Evolutionary conservation across 2,888 invertebrate genomes (phyloP).

Genomic region (Pediacus dermestoides): DNA sequence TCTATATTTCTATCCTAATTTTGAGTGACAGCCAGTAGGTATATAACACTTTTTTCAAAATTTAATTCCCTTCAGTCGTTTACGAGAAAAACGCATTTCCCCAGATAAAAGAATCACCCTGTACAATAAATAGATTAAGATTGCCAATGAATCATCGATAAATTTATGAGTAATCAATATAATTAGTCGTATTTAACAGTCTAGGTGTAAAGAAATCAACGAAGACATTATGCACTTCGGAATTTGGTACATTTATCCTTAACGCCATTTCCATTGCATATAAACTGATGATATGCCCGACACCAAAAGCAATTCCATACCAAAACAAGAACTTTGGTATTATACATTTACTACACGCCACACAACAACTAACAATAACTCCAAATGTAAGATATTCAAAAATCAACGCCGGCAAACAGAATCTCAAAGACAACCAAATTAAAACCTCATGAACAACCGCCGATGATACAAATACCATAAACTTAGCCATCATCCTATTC

Average conservation of each 20-base stretch:
- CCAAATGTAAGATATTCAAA: constrained; percentile 72
- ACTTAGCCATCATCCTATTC: constrained; percentile 54
- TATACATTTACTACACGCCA: constrained; percentile 24
- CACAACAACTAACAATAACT: constrained; percentile 54
- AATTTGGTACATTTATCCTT: neutral
- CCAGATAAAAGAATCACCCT: too few species aligned
- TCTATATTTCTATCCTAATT: too few species aligned
- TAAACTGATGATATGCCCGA: constrained; percentile 67
- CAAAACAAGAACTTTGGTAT: constrained; percentile 62
- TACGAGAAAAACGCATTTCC: too few species aligned
- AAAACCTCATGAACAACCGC: constrained; percentile 84
- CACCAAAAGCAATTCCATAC: constrained; percentile 75
- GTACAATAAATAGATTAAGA: too few species aligned
- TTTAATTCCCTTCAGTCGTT: too few species aligned
- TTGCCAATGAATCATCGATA: too few species aligned
- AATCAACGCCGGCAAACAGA: constrained; percentile 85
- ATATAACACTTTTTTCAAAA: too few species aligned
- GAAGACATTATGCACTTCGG: neutral
- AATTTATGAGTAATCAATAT: too few species aligned
- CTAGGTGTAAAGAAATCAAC: constrained; percentile 1
- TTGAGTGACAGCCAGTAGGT: too few species aligned
- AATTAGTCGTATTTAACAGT: neutral
- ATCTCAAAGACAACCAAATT: constrained; percentile 66
- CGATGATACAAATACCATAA: constrained; percentile 71
- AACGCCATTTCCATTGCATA: constrained; percentile 70